Evolutionary conservation across 2,113 vertebrate species (phyloP).

Genomic region (Ovibos moschatus): DNA sequence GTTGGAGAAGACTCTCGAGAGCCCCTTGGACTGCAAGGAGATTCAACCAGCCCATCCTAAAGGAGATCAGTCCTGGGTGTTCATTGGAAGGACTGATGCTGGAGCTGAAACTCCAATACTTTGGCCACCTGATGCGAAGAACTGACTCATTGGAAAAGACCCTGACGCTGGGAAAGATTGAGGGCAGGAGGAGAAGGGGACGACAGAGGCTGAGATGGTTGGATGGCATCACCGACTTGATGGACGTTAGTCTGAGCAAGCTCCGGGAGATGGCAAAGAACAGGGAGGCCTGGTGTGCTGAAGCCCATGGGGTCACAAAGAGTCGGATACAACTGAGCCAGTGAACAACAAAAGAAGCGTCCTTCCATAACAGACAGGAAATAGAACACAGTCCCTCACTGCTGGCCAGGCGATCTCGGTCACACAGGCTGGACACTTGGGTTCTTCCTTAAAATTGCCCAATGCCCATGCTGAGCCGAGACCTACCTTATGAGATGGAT

Average conservation of each 20-base stretch:
- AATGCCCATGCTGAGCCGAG: accelerated
- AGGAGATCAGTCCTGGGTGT: background rate
- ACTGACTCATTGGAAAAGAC: background rate
- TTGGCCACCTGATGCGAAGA: accelerated
- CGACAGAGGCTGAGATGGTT: background rate
- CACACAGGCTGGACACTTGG: accelerated
- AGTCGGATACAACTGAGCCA: accelerated
- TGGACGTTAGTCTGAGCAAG: background rate
- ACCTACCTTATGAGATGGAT: background rate
- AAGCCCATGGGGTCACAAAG: background rate
- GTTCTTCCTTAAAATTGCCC: accelerated
- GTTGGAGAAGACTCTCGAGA: background rate
- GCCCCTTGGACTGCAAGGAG: background rate
- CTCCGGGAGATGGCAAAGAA: background rate
- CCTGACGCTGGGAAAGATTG: background rate
- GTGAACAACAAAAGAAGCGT: background rate
- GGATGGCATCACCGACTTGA: background rate
- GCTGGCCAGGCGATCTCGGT: accelerated
- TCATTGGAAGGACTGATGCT: background rate
- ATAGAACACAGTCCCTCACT: background rate
- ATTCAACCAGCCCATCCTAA: background rate
- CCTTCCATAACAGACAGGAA: background rate
- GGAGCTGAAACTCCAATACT: background rate
- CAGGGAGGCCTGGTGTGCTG: background rate
- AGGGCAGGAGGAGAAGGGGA: background rate